A percentile compares a stretch with the other conserved stretches of the same genome.
phyloP scores from a whole-genome alignment of 2,113 vertebrate genomes.

The Scophthalmus maximus region DNA sequence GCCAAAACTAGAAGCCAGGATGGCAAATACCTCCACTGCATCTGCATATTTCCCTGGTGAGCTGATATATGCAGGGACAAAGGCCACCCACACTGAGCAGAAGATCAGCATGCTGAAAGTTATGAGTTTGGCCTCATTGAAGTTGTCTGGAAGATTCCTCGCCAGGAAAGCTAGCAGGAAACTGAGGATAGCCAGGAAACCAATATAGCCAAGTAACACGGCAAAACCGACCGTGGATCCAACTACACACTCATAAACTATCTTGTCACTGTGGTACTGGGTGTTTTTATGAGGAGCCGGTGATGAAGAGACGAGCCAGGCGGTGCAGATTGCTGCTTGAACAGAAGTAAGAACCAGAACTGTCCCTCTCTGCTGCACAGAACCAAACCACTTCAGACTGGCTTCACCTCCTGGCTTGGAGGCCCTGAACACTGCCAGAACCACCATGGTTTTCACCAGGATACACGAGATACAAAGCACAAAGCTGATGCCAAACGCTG shows the following conservation, averaged over 20 bases:
- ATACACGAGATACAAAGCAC: conserved; percentile 75
- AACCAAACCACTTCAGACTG: conserved; percentile 71
- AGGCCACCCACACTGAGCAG: conserved; percentile 80
- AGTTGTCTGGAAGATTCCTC: conserved; percentile 76
- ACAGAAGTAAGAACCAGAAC: conserved; percentile 69
- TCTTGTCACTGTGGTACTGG: conserved; percentile 50
- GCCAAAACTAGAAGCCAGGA: conserved; percentile 80
- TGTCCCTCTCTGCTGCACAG: conserved; percentile 69
- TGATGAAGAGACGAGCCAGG: conserved; percentile 69
- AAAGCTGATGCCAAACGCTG: conserved; percentile 76
- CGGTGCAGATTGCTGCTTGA: conserved; percentile 70
- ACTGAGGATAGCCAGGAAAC: conserved; percentile 69
- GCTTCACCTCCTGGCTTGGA: conserved; percentile 66
- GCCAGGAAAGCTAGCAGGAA: conserved; percentile 76
- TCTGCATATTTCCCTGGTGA: conserved; percentile 78
- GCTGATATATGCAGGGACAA: conserved; percentile 77
- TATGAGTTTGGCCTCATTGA: conserved; percentile 79
- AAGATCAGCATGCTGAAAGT: conserved; percentile 84
- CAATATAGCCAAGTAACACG: conserved; percentile 74
- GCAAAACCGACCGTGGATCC: conserved; percentile 74
- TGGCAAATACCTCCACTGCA: conserved; percentile 81
- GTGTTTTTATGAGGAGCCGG: conserved; percentile 66
- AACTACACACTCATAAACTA: conserved; percentile 72
- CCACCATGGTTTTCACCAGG: conserved; percentile 76
- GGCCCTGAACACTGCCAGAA: conserved; percentile 77